Percentiles rank a stretch among this genome's conserved stretches.
Conservation (phyloP, 2,888 invertebrate genomes). For the Hofmannophila pseudospretella region DNA sequence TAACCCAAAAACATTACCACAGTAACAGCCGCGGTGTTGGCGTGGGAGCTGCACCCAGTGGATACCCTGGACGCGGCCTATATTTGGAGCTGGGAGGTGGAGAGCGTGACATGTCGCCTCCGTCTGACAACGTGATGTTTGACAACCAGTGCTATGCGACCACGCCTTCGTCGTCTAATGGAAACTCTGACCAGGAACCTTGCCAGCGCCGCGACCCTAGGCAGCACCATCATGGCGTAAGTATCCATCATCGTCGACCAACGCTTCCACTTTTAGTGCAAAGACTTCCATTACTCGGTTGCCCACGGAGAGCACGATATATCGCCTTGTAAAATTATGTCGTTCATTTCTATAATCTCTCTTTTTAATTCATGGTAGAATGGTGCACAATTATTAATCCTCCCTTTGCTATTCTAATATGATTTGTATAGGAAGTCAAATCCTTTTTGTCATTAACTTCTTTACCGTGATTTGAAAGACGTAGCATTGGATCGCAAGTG, state of each 20-base stretch:
- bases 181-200: constrained; percentile 92
- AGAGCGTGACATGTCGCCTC: constrained; percentile 88
- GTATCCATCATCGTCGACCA: too few relatives aligned
- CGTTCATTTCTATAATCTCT: not conserved
- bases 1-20: not conserved
- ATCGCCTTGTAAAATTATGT: too few relatives aligned
- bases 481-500: not conserved
- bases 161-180: constrained; percentile 95
- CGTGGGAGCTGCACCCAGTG: constrained; percentile 68
- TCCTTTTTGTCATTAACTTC: too few relatives aligned
- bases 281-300: too few relatives aligned
- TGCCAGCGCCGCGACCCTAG: constrained; percentile 79
- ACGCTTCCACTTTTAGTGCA: too few relatives aligned
- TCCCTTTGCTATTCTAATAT: too few relatives aligned
- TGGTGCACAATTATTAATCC: too few relatives aligned
- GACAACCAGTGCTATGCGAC: constrained; percentile 97
- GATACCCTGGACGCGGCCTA: constrained; percentile 84
- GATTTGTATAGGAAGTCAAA: too few relatives aligned
- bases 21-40: constrained; percentile 56
- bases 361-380: too few relatives aligned
- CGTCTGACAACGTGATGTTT: constrained; percentile 95
- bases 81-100: constrained; percentile 84
- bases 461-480: not conserved
- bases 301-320: too few relatives aligned
- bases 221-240: constrained; percentile 81